phyloP scores from a whole-genome alignment of 1,140 invertebrate genomes.

The Cryptotermes secundus region DNA sequence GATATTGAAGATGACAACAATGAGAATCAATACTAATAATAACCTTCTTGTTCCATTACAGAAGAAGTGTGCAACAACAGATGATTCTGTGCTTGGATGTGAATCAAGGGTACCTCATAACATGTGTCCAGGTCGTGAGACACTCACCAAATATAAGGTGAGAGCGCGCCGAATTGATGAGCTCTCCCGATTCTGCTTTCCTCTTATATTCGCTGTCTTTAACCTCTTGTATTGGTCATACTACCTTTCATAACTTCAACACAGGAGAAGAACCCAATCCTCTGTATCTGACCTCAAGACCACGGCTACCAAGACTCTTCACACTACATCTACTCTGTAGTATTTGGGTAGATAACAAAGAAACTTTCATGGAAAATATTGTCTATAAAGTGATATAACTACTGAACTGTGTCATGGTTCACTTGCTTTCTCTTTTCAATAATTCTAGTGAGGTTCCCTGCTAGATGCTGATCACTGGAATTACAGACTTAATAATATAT shows the following conservation, averaged over 20 bases:
- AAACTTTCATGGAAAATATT: too few relatives aligned
- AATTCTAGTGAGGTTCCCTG: too few relatives aligned
- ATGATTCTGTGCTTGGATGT: background rate
- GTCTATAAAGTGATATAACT: too few relatives aligned
- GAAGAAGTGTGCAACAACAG: constrained; percentile 17
- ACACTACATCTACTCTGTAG: too few relatives aligned
- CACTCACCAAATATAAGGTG: constrained; percentile 21
- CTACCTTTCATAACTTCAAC: constrained; percentile 41
- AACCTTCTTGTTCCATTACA: background rate
- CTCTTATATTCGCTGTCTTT: constrained; percentile 52
- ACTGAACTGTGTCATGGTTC: too few relatives aligned
- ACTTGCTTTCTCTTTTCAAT: too few relatives aligned
- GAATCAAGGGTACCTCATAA: background rate
- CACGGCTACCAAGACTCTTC: background rate
- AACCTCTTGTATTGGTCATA: constrained; percentile 56
- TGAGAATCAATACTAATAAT: too few relatives aligned
- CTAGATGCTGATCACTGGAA: too few relatives aligned
- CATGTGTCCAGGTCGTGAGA: background rate
- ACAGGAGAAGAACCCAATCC: background rate
- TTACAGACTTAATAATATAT: too few relatives aligned
- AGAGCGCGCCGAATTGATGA: constrained; percentile 50
- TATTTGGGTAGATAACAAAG: too few relatives aligned
- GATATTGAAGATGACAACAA: too few relatives aligned
- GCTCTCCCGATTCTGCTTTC: constrained; percentile 51
- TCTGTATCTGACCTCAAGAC: background rate